Evolutionary conservation across 2,113 vertebrate species (phyloP).

Genomic region (Ptychochromis oligacanthus): DNA sequence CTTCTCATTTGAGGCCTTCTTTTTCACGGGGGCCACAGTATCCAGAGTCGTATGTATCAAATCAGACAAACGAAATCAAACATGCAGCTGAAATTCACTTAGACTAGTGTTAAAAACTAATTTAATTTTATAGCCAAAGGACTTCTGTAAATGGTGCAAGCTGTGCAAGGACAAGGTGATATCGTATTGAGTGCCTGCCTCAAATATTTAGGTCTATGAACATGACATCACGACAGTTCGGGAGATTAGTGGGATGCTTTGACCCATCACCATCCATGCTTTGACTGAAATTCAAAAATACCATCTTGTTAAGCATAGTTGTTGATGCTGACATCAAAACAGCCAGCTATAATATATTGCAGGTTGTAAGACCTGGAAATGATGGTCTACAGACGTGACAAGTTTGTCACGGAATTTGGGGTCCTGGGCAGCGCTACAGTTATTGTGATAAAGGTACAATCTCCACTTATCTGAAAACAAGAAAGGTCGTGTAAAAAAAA

Average conservation of each 20-base stretch:
- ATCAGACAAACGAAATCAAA: too few species aligned
- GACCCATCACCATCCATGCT: background rate
- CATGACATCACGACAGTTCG: background rate
- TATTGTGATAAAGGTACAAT: background rate
- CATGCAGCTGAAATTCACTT: too few species aligned
- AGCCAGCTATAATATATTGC: background rate
- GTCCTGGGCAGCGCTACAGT: background rate
- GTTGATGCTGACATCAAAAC: background rate
- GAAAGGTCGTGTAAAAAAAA: background rate
- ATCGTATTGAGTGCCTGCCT: too few species aligned
- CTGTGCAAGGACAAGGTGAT: too few species aligned
- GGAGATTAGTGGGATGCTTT: background rate
- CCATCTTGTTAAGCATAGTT: background rate
- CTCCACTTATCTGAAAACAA: background rate
- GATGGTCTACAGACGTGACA: too few species aligned
- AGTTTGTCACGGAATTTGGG: background rate
- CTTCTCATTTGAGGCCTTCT: too few species aligned
- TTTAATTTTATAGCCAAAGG: too few species aligned
- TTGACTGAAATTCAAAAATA: conserved; percentile 1
- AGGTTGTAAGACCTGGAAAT: background rate
- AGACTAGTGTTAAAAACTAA: too few species aligned
- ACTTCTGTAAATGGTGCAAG: too few species aligned
- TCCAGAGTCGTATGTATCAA: too few species aligned
- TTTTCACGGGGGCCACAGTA: too few species aligned
- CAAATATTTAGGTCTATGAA: too few species aligned